These are phyloP conservation scores for Selene dorsalis DNA, from an alignment of 2,797 vertebrate species.

Conservation along the genomic window DNA sequence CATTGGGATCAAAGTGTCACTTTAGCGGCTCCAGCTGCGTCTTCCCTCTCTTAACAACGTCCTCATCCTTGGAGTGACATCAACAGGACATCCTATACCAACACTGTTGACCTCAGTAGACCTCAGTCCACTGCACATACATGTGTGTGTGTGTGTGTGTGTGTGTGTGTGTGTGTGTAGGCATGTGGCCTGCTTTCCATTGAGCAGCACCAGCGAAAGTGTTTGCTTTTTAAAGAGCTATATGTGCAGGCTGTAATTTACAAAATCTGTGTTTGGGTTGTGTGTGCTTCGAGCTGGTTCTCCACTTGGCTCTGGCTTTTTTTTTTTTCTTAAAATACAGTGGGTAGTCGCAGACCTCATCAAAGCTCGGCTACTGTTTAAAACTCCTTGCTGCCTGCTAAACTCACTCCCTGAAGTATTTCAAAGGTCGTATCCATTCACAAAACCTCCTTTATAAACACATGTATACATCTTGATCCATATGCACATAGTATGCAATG, in stretches of 20 bases:
- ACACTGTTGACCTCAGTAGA: constrained; percentile 56
- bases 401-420: constrained; percentile 55
- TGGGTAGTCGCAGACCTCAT: constrained; percentile 67
- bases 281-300: constrained; percentile 48
- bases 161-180: constrained; percentile 21
- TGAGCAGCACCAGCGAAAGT: constrained; percentile 68
- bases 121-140: constrained; percentile 41
- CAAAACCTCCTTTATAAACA: constrained; percentile 34
- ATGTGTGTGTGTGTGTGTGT: not conserved
- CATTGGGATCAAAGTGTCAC: constrained; percentile 47
- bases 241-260: constrained; percentile 62
- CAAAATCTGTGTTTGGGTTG: constrained; percentile 63
- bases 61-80: constrained; percentile 51
- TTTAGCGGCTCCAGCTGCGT: constrained; percentile 53
- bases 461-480: constrained; percentile 17
- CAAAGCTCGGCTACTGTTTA: constrained; percentile 68
- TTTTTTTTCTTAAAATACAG: constrained; percentile 53
- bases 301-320: constrained; percentile 42
- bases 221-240: constrained; percentile 65
- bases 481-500: not conserved
- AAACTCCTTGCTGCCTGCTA: constrained; percentile 44
- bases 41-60: constrained; percentile 37
- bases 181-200: constrained; percentile 52
- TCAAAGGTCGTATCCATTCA: constrained; percentile 60
- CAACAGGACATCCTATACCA: constrained; percentile 68